phyloP scores from a whole-genome alignment of 1,140 invertebrate species.

The Lepidurus arcticus region DNA sequence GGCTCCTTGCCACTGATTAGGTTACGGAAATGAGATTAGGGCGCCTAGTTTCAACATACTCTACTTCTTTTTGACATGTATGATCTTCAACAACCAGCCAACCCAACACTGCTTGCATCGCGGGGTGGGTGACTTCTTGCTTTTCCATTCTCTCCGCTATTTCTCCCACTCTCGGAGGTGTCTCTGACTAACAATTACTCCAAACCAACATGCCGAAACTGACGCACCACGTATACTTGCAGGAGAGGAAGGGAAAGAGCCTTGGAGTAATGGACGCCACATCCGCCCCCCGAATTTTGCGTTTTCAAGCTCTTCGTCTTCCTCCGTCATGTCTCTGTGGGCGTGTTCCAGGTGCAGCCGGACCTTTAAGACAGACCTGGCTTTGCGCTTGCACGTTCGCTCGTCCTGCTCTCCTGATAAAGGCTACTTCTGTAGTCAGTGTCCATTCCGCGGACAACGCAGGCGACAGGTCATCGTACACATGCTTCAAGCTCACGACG shows the following conservation, averaged over 20 bases:
- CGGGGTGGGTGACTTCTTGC: slow-evolving; percentile 11
- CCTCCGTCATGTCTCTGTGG: slow-evolving; percentile 12
- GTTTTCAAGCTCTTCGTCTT: slow-evolving; percentile 13
- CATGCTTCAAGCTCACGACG: background rate
- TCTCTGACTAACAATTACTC: background rate
- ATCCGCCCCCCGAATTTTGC: background rate
- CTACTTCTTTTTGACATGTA: background rate
- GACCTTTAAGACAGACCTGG: slow-evolving; percentile 14
- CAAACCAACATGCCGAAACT: background rate
- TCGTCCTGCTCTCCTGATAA: slow-evolving; percentile 9
- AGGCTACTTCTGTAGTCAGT: slow-evolving; percentile 18
- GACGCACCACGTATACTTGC: background rate
- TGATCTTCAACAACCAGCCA: background rate
- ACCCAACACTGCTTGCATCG: slow-evolving; percentile 17
- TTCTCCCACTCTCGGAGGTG: slow-evolving; percentile 2
- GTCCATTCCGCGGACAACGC: background rate
- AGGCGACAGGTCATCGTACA: slow-evolving; percentile 11
- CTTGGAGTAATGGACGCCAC: background rate
- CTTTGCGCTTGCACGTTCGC: slow-evolving; percentile 20
- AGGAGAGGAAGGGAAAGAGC: slow-evolving; percentile 21
- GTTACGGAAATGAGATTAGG: background rate
- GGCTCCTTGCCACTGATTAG: background rate
- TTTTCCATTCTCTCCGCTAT: slow-evolving; percentile 18
- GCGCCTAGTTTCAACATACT: background rate
- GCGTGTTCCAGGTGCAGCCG: slow-evolving; percentile 20